Evolutionary conservation across 2,113 vertebrate genomes (phyloP).

Genomic region (Hippocampus mohnikei): DNA sequence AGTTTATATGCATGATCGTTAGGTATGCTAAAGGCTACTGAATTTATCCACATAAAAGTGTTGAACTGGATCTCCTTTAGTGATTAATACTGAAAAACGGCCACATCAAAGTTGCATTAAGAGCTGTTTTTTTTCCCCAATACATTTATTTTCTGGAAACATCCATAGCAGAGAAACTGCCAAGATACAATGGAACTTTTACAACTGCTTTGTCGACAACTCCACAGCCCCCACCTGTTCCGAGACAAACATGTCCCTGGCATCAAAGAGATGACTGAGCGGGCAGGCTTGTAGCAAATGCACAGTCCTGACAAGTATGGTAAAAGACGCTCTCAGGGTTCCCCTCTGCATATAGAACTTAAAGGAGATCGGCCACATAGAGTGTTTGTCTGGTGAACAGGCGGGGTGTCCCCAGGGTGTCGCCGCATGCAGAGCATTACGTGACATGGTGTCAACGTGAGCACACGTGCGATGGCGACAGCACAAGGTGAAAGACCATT

Average conservation of each 20-base stretch:
- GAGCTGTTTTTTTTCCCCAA: constrained; percentile 1
- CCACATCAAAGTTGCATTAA: constrained; percentile 49
- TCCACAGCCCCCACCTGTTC: constrained; percentile 64
- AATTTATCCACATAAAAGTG: not conserved
- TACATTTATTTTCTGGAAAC: constrained; percentile 31
- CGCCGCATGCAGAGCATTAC: constrained; percentile 34
- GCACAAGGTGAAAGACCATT: constrained; percentile 36
- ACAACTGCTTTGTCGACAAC: constrained; percentile 29
- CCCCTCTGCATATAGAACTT: constrained; percentile 32
- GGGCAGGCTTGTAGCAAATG: constrained; percentile 27
- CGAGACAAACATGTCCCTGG: constrained; percentile 38
- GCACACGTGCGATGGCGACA: constrained; percentile 35
- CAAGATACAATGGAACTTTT: constrained; percentile 56
- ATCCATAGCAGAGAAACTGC: constrained; percentile 26
- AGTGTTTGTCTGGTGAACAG: constrained; percentile 37
- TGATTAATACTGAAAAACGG: constrained; percentile 2
- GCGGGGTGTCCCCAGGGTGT: constrained; percentile 36
- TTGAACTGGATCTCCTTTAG: not conserved
- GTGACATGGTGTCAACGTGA: constrained; percentile 59
- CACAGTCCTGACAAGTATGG: constrained; percentile 49
- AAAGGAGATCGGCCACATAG: constrained; percentile 23
- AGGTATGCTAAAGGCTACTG: not conserved
- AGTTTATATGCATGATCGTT: not conserved
- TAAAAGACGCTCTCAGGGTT: constrained; percentile 46
- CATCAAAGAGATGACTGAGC: constrained; percentile 23